These are phyloP conservation scores for Leptoclinus maculatus DNA, from an alignment of 2,797 vertebrate species.

Conservation along the genomic window DNA sequence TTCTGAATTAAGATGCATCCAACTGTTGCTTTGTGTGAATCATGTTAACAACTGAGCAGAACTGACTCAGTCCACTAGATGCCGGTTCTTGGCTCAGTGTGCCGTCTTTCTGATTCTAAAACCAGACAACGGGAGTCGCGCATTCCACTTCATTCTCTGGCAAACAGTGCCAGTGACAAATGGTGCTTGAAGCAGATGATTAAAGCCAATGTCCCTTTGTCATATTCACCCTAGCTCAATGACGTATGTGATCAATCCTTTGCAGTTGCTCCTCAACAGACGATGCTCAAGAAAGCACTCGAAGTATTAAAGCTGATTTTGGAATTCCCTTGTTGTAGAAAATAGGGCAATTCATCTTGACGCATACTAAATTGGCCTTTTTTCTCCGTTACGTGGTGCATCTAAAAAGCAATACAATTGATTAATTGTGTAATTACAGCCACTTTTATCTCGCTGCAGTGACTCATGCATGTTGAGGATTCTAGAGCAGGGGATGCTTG, in stretches of 20 bases:
- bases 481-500: constrained; percentile 33
- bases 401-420: constrained; percentile 71
- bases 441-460: constrained; percentile 50
- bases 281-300: constrained; percentile 38
- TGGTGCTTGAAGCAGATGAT: constrained; percentile 44
- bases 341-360: constrained; percentile 70
- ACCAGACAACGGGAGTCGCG: constrained; percentile 12
- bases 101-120: constrained; percentile 9
- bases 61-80: background rate
- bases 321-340: constrained; percentile 54
- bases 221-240: constrained; percentile 48
- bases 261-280: constrained; percentile 43
- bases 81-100: constrained; percentile 9
- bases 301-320: constrained; percentile 58
- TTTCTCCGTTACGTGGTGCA: constrained; percentile 60
- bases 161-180: constrained; percentile 41
- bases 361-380: constrained; percentile 68
- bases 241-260: constrained; percentile 50
- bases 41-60: background rate
- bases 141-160: background rate
- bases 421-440: constrained; percentile 77
- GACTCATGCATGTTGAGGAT: constrained; percentile 20
- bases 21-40: constrained; percentile 43
- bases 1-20: constrained; percentile 21
- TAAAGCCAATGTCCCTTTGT: constrained; percentile 52